Evolutionary conservation across 2,797 vertebrate species (phyloP), one percentile per base, ranked within the genome.

Genomic region (Gymnoscopelus microlampas): DNA sequence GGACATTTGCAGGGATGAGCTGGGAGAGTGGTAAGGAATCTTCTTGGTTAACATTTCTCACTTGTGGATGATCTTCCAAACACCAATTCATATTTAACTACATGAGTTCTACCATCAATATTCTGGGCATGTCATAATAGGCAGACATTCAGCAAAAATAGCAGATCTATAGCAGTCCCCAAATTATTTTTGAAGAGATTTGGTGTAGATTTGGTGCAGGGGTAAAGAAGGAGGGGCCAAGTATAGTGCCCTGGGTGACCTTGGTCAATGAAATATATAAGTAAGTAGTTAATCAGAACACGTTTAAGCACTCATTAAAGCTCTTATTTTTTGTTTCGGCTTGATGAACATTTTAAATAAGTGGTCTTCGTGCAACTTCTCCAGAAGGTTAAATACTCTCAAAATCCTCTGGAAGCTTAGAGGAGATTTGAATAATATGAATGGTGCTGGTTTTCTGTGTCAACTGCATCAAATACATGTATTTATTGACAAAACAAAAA

Each of bases 11-110:
- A 23, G 24, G 47, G 49, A 50, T 51, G 51, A 48, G 39, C 12
- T 2, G 39, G 19, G 26, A 29, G 26, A 29, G 26, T 29, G 26
- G 26, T 29, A 29, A 29, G 26, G 26, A 29, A 29, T 29, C 26
- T 29, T 29, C 26, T 50, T 11, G 48, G 48, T 50, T 50, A 14
- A 3, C 5, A 50, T 24, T 23, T 2, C 48, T 53, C n/a, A 13
- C n/a, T 24, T 54, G 67, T 53, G 58, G 14, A 53, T 51, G 14
- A 19, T 63, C 47, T 70, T 15, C 51, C 60, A 57, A 44, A 71
- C 48, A 51, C 51, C 1, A 5, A 23, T 60, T 60, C 14, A 59
- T 63, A 54, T 68, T 68, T 68, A 35, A 35, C 32, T 35, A 5
- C 32, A 35, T 35, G 32, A 35, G 6, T 4, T 35, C 32, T 35